A percentile compares a stretch with the other conserved stretches of the same genome.
Evolutionary conservation across 2,113 vertebrate genomes (phyloP).

Genomic region (Erythrolamprus reginae): DNA sequence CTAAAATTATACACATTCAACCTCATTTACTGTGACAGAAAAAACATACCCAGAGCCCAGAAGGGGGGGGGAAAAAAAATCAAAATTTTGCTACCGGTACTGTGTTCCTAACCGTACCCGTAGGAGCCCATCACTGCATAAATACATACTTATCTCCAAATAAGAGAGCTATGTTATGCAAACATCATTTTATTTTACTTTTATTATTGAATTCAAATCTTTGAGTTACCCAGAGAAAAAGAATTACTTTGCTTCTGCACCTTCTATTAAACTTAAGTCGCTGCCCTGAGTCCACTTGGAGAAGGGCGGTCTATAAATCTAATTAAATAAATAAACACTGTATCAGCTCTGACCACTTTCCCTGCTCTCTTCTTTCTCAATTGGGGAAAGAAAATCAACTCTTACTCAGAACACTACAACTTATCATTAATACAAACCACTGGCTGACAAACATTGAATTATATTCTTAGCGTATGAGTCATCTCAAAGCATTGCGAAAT

Average conservation of each 20-base stretch:
- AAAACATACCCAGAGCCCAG: too few relatives aligned
- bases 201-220: slow-evolving; percentile 29
- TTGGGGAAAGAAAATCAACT: background rate
- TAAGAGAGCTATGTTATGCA: background rate
- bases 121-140: too few relatives aligned
- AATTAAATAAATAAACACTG: too few relatives aligned
- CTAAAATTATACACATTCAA: too few relatives aligned
- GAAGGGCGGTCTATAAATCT: too few relatives aligned
- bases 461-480: background rate
- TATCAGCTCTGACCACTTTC: background rate
- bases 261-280: background rate
- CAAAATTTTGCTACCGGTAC: too few relatives aligned
- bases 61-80: too few relatives aligned
- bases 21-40: too few relatives aligned
- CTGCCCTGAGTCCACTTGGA: too few relatives aligned
- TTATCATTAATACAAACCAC: background rate
- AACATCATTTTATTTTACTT: background rate
- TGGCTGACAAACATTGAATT: background rate
- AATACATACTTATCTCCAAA: too few relatives aligned
- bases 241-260: slow-evolving; percentile 10
- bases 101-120: too few relatives aligned
- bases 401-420: background rate
- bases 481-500: background rate
- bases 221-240: slow-evolving; percentile 1
- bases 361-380: background rate